Conservation (phyloP, 2,113 vertebrate species). For the Stictonetta naevosa region DNA sequence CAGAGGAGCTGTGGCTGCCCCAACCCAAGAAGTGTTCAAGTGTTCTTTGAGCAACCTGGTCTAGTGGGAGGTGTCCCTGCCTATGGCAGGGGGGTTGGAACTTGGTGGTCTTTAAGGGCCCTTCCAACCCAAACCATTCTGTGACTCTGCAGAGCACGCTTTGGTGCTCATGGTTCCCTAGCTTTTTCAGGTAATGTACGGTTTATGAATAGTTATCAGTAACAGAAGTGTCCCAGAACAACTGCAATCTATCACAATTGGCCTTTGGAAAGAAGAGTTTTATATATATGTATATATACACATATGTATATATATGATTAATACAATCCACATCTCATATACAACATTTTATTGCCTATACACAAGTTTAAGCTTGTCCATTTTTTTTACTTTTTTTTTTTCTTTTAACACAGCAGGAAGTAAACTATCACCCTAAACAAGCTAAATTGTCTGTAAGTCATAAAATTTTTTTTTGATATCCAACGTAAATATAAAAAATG, state of each 20-base stretch:
- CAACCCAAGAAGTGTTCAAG: too few species aligned
- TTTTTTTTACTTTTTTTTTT: neutral
- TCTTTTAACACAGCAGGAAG: neutral
- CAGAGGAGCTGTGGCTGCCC: too few species aligned
- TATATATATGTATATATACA: neutral
- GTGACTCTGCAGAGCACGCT: neutral
- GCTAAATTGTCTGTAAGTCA: neutral
- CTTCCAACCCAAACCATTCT: too few species aligned
- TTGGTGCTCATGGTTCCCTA: neutral
- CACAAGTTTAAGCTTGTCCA: neutral
- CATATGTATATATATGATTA: neutral
- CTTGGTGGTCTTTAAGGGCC: too few species aligned
- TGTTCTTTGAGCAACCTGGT: too few species aligned
- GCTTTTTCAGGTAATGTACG: neutral
- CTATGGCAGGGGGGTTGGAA: too few species aligned
- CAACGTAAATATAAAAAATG: neutral
- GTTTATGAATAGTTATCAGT: neutral
- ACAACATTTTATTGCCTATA: neutral
- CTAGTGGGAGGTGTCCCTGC: too few species aligned
- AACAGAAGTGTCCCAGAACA: neutral
- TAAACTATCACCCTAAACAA: neutral
- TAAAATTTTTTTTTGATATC: neutral
- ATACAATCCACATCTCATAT: neutral
- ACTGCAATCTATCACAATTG: neutral
- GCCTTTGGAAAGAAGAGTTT: neutral